Base-by-base conservation (phyloP, 1,140 invertebrate species). In the Drosophila lacertosa region DNA sequence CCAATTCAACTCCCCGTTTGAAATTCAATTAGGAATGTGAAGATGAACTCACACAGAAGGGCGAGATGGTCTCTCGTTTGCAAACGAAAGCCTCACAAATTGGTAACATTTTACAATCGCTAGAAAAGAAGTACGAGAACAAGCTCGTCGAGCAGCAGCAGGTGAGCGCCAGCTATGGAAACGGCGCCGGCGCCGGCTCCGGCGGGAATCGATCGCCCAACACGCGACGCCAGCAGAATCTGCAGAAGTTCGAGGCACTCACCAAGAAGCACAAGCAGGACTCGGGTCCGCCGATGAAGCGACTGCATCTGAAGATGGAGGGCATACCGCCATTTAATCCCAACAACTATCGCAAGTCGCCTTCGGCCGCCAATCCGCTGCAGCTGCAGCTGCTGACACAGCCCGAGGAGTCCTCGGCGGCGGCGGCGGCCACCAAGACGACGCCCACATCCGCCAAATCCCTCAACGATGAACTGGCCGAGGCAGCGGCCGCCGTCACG, bases 51-150 rank as follows among this genome's bases (percentile, higher is more conserved):
- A 97, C 96, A 71, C 96, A 97, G 93, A 97, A 97, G 92, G 96
- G 96, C 76, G 95, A 97, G 92, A 95, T 97, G 94, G 96, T 97
- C 74, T 96, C 95, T 92, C 95, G 96, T 67, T 95, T 97, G 72
- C 96, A 97, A 92, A 95, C 94, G 75, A 97, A 97, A 93, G 97
- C 96, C 74, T 95, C 95, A 92, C 96, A 97, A 92, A 97, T 97
- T 91, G 96, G 96, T 92, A 95, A 96, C 92, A 95, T 97, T 90
- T 94, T 97, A 77, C 95, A 95, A 92, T 97, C 97, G 92, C 93
- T 98, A 84, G 96, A 97, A 93, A 96, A 96, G 92, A 96, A 95
- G 78, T 91, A 91, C 70, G 81, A 90, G 44, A 75, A 77, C 62
- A 84, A 90, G 75, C 70, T 90, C 51, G 45, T 57, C 67, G 89